These are phyloP conservation scores for Myodes glareolus DNA, from an alignment of 2,113 vertebrate species.

Conservation along the genomic window DNA sequence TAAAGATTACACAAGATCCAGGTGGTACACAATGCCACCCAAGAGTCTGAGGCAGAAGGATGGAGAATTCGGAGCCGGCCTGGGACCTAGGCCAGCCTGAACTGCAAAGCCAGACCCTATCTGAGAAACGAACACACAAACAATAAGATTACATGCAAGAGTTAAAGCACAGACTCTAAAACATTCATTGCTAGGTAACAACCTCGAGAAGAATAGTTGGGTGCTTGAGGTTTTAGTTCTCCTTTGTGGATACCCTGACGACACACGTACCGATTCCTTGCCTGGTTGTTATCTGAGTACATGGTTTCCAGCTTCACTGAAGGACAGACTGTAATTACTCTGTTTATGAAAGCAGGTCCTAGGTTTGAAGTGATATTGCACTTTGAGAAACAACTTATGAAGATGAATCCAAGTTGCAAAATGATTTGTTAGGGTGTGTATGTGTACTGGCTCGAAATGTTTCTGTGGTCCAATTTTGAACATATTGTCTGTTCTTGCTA, in stretches of 20 bases:
- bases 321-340: neutral
- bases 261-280: conserved; percentile 38
- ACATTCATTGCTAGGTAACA: conserved; percentile 21
- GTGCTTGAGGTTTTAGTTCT: conserved; percentile 28
- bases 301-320: conserved; percentile 28
- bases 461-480: conserved; percentile 20
- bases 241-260: neutral
- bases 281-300: conserved; percentile 15
- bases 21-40: neutral
- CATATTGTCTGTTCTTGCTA: neutral
- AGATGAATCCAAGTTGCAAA: conserved; percentile 47
- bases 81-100: neutral
- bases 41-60: neutral
- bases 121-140: neutral
- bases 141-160: conserved; percentile 12
- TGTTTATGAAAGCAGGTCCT: conserved; percentile 11
- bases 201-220: neutral
- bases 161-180: conserved; percentile 29
- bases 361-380: conserved; percentile 13
- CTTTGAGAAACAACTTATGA: conserved; percentile 33
- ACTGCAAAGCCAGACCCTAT: neutral
- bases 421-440: neutral
- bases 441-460: neutral
- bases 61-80: neutral
- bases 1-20: neutral